Evolutionary conservation across 1,140 invertebrate genomes (phyloP).

Genomic region (Phymorhynchus buccinoides): DNA sequence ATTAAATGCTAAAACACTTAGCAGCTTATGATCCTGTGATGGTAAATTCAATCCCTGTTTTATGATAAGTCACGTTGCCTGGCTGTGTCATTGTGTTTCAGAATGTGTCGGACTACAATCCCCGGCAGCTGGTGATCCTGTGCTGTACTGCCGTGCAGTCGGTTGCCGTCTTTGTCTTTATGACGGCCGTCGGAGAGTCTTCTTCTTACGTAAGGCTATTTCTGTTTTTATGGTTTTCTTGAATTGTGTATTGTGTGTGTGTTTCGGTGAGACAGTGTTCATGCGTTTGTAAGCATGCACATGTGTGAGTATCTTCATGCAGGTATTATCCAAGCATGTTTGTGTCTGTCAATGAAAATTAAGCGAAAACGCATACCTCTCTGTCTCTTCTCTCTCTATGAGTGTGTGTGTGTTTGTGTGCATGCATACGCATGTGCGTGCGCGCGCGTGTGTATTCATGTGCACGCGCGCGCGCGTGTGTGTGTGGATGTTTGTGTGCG

Average conservation of each 20-base stretch:
- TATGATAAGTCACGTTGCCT: slow-evolving; percentile 5
- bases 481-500: neutral
- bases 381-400: no score
- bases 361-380: no score
- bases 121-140: slow-evolving; percentile 27
- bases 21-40: slow-evolving; percentile 25
- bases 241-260: neutral
- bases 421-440: neutral
- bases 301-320: neutral
- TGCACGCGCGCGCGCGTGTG: no score
- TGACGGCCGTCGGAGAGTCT: slow-evolving; percentile 26
- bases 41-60: neutral
- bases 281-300: no score
- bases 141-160: slow-evolving; percentile 31
- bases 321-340: no score
- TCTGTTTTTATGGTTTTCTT: neutral
- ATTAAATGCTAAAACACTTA: slow-evolving; percentile 19
- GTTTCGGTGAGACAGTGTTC: no score
- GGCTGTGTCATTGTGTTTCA: slow-evolving; percentile 18
- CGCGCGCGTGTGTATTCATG: no score
- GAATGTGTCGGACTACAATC: neutral
- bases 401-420: neutral
- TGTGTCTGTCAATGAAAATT: no score
- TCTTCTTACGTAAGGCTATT: slow-evolving; percentile 15
- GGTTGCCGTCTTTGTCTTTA: slow-evolving; percentile 36